A percentile compares a stretch with the other conserved stretches of the same genome.
These are phyloP conservation scores for Neoaliturus tenellus DNA, from an alignment of 2,888 invertebrate genomes.

Conservation along the genomic window DNA sequence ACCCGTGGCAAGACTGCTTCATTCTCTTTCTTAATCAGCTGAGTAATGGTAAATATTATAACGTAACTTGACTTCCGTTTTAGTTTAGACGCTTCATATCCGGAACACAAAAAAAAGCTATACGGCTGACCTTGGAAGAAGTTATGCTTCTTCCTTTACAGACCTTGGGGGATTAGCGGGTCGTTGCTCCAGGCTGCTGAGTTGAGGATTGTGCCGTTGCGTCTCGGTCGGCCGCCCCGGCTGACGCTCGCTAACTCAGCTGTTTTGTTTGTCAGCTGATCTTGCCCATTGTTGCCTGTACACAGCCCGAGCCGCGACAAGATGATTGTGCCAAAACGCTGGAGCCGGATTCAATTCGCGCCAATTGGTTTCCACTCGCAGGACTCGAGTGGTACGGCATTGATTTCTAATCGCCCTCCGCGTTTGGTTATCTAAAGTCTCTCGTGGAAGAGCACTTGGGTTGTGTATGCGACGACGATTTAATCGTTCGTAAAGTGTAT, in stretches of 20 bases:
- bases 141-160: no score
- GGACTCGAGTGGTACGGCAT: neutral
- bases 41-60: no score
- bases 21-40: no score
- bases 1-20: no score
- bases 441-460: no score
- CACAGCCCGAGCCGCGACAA: slow-evolving; percentile 14
- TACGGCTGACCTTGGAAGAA: no score
- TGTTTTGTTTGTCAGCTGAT: slow-evolving; percentile 47
- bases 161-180: neutral
- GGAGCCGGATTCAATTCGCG: neutral
- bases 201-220: slow-evolving; percentile 13
- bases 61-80: no score
- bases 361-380: neutral
- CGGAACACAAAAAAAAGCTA: no score
- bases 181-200: neutral
- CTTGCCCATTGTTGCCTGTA: slow-evolving; percentile 28
- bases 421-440: no score
- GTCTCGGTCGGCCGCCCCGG: slow-evolving; percentile 25
- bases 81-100: no score
- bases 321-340: slow-evolving; percentile 9
- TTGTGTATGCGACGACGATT: no score
- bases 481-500: no score
- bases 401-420: neutral
- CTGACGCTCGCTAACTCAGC: slow-evolving; percentile 23